Evolutionary conservation across 2,797 vertebrate genomes (phyloP).

Genomic region (Alca torda): DNA sequence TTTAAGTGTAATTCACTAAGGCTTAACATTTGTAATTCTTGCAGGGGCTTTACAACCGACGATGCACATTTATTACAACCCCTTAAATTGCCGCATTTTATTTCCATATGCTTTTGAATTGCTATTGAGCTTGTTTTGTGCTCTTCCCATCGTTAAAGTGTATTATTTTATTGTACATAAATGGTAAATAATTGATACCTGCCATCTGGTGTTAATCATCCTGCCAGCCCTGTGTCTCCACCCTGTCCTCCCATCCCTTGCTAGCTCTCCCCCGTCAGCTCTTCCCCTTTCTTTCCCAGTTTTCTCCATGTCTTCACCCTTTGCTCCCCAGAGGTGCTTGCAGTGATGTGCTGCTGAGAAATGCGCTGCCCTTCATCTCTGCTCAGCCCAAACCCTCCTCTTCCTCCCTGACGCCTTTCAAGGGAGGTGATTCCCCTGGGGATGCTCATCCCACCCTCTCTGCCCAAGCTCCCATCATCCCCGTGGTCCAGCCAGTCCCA

Average conservation of each 20-base stretch:
- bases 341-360: not conserved
- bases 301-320: constrained; percentile 2
- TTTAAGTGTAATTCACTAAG: constrained; percentile 80
- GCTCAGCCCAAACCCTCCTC: not conserved
- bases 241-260: constrained; percentile 33
- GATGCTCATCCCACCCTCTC: not conserved
- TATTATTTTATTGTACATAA: constrained; percentile 78
- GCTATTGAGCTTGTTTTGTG: constrained; percentile 76
- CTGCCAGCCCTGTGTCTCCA: constrained; percentile 50
- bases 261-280: not conserved
- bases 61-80: constrained; percentile 72
- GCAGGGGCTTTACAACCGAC: constrained; percentile 72
- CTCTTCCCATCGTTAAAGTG: constrained; percentile 74
- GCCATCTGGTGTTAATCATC: constrained; percentile 76
- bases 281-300: not conserved
- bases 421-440: not conserved
- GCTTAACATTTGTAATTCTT: constrained; percentile 79
- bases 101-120: constrained; percentile 80
- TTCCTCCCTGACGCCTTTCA: not conserved
- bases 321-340: not conserved
- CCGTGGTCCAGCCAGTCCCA: accelerated
- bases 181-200: constrained; percentile 85
- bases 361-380: not conserved
- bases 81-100: constrained; percentile 76
- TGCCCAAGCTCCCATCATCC: not conserved